Conservation (phyloP, 2,797 vertebrate species). For the Dicrostonyx torquatus region DNA sequence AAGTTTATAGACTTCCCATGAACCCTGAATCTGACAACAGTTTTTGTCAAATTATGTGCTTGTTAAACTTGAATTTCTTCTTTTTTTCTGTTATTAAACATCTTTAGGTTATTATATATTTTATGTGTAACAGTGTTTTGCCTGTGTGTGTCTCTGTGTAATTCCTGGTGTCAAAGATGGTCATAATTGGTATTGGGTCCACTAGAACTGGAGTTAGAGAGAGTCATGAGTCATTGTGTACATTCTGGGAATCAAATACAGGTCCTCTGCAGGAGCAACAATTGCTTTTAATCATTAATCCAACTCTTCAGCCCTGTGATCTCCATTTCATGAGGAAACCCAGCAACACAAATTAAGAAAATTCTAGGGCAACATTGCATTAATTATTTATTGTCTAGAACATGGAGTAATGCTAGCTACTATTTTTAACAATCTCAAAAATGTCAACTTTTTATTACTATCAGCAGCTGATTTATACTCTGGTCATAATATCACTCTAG, state of each 20-base stretch:
- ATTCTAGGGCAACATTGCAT: neutral
- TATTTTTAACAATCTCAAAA: slow-evolving; percentile 31
- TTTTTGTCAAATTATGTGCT: slow-evolving; percentile 15
- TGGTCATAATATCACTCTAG: neutral
- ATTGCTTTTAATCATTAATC: neutral
- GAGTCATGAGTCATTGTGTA: neutral
- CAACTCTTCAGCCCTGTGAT: neutral
- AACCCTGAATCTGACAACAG: neutral
- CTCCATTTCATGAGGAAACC: neutral
- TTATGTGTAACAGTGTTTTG: neutral
- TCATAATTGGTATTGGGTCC: neutral
- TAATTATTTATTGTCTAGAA: neutral
- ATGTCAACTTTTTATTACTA: neutral
- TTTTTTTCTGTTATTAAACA: neutral
- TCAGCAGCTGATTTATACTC: neutral
- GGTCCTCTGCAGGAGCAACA: neutral
- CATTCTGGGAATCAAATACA: too few species aligned
- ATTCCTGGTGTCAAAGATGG: neutral
- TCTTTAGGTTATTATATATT: neutral
- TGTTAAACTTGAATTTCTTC: neutral
- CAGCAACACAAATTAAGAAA: neutral
- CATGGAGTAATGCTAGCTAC: neutral
- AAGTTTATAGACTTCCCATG: neutral
- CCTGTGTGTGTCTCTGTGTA: neutral
- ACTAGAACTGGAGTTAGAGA: too few species aligned